phyloP scores from a whole-genome alignment of 2,888 invertebrate species.

The Drosophila yooni region DNA sequence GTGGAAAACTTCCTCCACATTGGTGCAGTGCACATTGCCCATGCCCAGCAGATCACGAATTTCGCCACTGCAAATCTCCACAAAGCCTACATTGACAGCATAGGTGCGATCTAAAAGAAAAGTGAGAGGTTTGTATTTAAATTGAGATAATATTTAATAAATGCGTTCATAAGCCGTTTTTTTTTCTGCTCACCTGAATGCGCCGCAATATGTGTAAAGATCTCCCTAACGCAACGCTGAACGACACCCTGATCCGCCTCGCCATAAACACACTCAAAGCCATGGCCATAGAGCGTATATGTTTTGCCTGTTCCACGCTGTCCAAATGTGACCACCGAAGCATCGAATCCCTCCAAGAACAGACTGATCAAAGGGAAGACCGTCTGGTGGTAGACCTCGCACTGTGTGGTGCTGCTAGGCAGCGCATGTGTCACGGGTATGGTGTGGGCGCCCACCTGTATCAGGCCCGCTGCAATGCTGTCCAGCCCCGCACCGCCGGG shows the following conservation, averaged over 20 bases:
- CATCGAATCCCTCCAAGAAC: constrained; percentile 90
- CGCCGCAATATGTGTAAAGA: constrained; percentile 88
- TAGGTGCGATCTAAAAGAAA: constrained; percentile 86
- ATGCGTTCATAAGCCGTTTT: neutral
- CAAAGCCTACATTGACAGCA: constrained; percentile 90
- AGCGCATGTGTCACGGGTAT: constrained; percentile 87
- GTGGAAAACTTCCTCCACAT: constrained; percentile 89
- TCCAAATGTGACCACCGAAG: constrained; percentile 90
- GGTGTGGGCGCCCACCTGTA: constrained; percentile 83
- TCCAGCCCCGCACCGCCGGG: constrained; percentile 63
- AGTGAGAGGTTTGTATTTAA: neutral
- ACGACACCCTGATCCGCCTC: constrained; percentile 89
- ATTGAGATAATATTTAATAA: neutral
- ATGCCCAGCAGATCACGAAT: constrained; percentile 87
- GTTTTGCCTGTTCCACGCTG: constrained; percentile 90
- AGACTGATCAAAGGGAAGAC: constrained; percentile 89
- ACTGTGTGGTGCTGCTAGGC: constrained; percentile 88
- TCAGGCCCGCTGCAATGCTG: constrained; percentile 82
- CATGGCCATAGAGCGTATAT: constrained; percentile 90
- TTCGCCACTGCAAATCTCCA: constrained; percentile 90
- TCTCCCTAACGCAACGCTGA: constrained; percentile 90
- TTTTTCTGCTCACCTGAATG: constrained; percentile 83
- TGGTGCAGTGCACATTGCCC: constrained; percentile 87
- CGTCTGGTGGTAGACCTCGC: constrained; percentile 88
- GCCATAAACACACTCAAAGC: constrained; percentile 87